Base-by-base conservation (phyloP, 2,888 invertebrate genomes). In the Protula sp. region DNA sequence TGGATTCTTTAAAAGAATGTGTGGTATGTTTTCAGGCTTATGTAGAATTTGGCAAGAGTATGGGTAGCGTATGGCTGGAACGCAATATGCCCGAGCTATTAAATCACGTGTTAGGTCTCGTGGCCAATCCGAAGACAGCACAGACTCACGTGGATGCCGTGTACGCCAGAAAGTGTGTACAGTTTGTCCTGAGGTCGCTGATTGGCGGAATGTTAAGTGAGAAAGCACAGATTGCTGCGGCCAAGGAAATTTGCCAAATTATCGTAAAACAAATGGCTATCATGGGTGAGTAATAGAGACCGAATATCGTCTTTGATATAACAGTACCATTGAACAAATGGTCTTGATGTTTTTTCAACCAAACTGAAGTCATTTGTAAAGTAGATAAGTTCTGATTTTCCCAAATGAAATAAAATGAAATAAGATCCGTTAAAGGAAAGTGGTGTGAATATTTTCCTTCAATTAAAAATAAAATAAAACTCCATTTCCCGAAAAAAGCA, bases 61-160 rank as follows among this genome's bases (percentile, higher is more conserved):
- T 98, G 86, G 98, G 98, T 30, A 89, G 92, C 5, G 86, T 88
- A 1, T 99, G 98, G 98, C 81, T 99, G 63, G 98, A 99, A 82
- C 87, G 92, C 26, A 93, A 98, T 78, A 85, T 97, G 74, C 88
- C 88, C 19, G 85, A 87, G 0, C 88, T 97, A 71, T 83, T 97
- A n/a, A 87, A 87, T 9, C 97, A 98, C 79, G 87, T 98, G 2
- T 82, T 98, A 55, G 94, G 95, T 74, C 83, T 98, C 67, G 94
- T 85, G 2, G 92, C 94, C 0, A 94, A 94, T 83, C 94, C 95
- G 0, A 93, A 93, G 82, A 93, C 94, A 0, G 92, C 94, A 1
- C 91, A 92, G 19, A 93, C 94, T 0, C 98, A 99, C 76, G 94
- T 97, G 0, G 97, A 98, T 81, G 94, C 95, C 19, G 95, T 98